phyloP scores from a whole-genome alignment of 1,140 invertebrate genomes.

The Diabrotica virgifera region DNA sequence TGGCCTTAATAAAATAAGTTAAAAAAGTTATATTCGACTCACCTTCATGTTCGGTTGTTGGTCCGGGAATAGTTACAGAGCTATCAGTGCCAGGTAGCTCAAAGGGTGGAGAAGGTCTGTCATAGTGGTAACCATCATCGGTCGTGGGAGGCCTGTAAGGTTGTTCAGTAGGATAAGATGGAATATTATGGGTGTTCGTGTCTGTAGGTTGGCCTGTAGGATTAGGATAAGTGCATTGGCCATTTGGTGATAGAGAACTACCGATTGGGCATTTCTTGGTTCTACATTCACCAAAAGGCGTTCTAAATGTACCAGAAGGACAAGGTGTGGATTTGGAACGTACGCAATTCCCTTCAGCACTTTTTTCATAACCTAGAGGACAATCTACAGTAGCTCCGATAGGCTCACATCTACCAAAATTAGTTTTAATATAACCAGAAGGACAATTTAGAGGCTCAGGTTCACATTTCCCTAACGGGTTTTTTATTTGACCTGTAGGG shows the following conservation, averaged over 20 bases:
- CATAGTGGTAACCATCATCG: constrained; percentile 23
- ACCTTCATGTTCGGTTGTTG: constrained; percentile 11
- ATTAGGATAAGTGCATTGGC: constrained; percentile 7
- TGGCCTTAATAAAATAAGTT: too few species aligned
- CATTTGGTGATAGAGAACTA: constrained; percentile 11
- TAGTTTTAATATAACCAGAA: too few species aligned
- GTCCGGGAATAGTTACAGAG: not conserved
- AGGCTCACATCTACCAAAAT: too few species aligned
- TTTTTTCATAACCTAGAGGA: constrained; percentile 3
- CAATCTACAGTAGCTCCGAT: not conserved
- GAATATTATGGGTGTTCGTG: constrained; percentile 16
- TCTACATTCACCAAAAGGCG: constrained; percentile 8
- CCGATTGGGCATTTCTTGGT: constrained; percentile 11
- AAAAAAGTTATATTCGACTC: not conserved
- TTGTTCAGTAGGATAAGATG: constrained; percentile 16
- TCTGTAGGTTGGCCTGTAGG: constrained; percentile 11
- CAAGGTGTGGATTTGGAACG: not conserved
- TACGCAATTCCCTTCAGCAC: not conserved
- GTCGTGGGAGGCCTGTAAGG: constrained; percentile 20
- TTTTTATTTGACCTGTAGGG: too few species aligned
- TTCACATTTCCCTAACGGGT: too few species aligned
- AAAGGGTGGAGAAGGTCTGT: constrained; percentile 22
- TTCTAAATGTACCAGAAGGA: constrained; percentile 5
- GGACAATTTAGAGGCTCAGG: too few species aligned
- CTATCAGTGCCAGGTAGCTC: constrained; percentile 3